A percentile compares a stretch with the other conserved stretches of the same genome.
Evolutionary conservation across 2,888 invertebrate genomes (phyloP).

Genomic region (Spodoptera picta): DNA sequence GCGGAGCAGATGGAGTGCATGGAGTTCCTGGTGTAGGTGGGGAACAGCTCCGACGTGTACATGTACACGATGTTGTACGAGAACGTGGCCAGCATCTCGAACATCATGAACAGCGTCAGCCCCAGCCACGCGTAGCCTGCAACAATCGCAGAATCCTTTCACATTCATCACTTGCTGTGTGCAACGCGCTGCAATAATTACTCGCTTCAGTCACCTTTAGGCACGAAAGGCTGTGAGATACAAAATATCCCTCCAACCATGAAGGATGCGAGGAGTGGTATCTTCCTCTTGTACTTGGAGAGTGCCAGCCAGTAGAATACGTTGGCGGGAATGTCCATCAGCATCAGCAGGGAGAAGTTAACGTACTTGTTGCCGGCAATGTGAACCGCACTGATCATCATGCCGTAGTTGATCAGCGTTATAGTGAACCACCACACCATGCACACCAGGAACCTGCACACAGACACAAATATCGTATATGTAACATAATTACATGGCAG

Average conservation of each 20-base stretch:
- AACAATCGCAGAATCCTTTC: not conserved
- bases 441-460: constrained; percentile 73
- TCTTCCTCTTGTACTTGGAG: constrained; percentile 76
- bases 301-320: constrained; percentile 82
- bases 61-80: constrained; percentile 91
- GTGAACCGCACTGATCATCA: constrained; percentile 85
- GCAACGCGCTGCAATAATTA: too few relatives aligned
- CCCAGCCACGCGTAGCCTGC: constrained; percentile 80
- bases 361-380: constrained; percentile 83
- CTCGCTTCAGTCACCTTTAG: constrained; percentile 67
- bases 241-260: constrained; percentile 80
- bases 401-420: constrained; percentile 84
- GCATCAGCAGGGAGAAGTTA: constrained; percentile 81
- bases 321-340: constrained; percentile 84
- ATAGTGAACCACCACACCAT: constrained; percentile 85
- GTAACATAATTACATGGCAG: too few relatives aligned
- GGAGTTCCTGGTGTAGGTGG: constrained; percentile 91
- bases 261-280: constrained; percentile 77
- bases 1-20: constrained; percentile 91
- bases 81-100: constrained; percentile 91
- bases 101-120: constrained; percentile 87
- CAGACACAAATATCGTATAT: too few relatives aligned
- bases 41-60: constrained; percentile 93
- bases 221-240: constrained; percentile 79
- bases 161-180: too few relatives aligned